Evolutionary conservation across 2,113 vertebrate genomes (phyloP).

Genomic region (Lynx canadensis): DNA sequence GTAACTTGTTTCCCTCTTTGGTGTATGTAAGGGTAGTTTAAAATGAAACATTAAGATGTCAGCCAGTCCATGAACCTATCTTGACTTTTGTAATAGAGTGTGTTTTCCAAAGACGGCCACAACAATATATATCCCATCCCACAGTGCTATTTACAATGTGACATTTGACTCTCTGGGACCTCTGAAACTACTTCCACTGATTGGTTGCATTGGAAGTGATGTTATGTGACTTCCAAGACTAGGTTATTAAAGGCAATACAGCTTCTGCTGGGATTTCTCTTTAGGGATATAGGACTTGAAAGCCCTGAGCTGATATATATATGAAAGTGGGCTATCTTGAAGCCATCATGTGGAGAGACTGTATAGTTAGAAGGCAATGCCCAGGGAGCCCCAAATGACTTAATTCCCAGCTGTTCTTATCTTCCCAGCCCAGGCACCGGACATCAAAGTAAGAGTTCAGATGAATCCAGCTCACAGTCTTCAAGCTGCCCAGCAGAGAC

Average conservation of each 20-base stretch:
- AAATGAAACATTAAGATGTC: neutral
- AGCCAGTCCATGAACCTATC: neutral
- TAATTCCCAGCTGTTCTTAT: neutral
- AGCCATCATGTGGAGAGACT: neutral
- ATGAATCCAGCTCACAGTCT: neutral
- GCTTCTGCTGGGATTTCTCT: neutral
- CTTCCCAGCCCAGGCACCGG: neutral
- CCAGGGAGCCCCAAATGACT: neutral
- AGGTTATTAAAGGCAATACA: neutral
- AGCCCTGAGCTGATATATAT: neutral
- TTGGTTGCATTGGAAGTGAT: neutral
- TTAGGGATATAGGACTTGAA: neutral
- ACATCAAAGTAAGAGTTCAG: neutral
- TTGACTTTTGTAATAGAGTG: neutral
- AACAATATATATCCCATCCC: neutral
- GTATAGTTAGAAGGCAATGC: too few relatives aligned
- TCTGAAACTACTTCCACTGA: neutral
- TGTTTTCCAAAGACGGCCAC: neutral
- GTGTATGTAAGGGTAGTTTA: neutral
- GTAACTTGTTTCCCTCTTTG: neutral
- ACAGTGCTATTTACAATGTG: neutral
- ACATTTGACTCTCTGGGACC: neutral
- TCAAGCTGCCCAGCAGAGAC: neutral
- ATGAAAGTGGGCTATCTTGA: neutral
- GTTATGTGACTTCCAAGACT: neutral